Evolutionary conservation across 2,888 invertebrate species (phyloP).

Genomic region (Acleris laterana): DNA sequence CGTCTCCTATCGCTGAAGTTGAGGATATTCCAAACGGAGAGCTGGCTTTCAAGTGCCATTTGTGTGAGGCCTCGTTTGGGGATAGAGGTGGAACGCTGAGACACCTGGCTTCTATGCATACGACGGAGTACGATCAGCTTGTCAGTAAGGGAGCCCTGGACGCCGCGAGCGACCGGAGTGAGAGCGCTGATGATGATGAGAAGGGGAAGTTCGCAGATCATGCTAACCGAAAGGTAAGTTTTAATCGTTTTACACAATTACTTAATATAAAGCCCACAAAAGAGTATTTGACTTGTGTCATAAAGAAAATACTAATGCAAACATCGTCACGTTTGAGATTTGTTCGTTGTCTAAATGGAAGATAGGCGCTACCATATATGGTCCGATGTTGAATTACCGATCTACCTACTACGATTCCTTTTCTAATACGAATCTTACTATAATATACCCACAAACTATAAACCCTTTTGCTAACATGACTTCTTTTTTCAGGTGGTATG

Average conservation of each 20-base stretch:
- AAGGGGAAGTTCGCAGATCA: conserved; percentile 93
- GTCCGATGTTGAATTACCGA: too few species aligned
- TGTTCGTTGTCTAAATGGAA: too few species aligned
- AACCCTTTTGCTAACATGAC: not conserved
- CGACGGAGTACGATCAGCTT: conserved; percentile 91
- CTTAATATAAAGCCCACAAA: too few species aligned
- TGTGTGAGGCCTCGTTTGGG: conserved; percentile 94
- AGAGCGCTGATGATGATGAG: conserved; percentile 87
- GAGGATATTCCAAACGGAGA: conserved; percentile 81
- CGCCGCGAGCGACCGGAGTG: conserved; percentile 85
- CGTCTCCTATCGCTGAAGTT: conserved; percentile 67
- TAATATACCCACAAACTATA: not conserved
- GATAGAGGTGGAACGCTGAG: conserved; percentile 91
- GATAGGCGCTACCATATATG: too few species aligned
- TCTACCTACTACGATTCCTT: too few species aligned
- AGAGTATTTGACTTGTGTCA: too few species aligned
- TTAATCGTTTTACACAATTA: not conserved
- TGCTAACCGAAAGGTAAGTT: conserved; percentile 90
- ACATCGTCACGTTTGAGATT: too few species aligned
- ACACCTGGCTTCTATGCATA: conserved; percentile 91
- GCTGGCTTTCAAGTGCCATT: conserved; percentile 95
- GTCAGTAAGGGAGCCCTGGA: conserved; percentile 90
- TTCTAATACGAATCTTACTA: too few species aligned
- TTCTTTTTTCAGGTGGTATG: conserved; percentile 87
- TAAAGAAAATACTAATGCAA: too few species aligned